These are phyloP conservation scores for Lumbricus terrestris DNA, from an alignment of 2,888 invertebrate species.

Conservation along the genomic window DNA sequence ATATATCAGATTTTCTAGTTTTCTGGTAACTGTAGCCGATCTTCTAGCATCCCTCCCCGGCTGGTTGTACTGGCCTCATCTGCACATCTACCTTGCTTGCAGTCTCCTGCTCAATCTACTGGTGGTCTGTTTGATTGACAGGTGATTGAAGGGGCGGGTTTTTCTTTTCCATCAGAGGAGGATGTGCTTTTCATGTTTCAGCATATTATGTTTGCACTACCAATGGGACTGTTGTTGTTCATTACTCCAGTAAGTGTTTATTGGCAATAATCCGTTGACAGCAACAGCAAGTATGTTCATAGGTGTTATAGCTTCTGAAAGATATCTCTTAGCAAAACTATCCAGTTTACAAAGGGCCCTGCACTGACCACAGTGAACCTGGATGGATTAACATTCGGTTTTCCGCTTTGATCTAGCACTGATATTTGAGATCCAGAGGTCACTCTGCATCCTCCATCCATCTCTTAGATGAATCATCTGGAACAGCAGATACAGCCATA, in stretches of 20 bases:
- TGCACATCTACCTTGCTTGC: neutral
- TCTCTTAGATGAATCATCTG: neutral
- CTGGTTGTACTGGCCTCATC: neutral
- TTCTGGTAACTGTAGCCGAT: neutral
- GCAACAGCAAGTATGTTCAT: neutral
- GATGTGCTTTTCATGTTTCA: neutral
- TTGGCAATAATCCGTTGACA: neutral
- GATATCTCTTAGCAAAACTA: neutral
- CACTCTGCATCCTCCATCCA: neutral
- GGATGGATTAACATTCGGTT: neutral
- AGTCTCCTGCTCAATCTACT: neutral
- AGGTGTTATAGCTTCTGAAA: neutral
- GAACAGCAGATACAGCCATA: neutral
- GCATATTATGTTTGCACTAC: neutral
- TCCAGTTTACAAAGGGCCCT: neutral
- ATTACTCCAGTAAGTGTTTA: neutral
- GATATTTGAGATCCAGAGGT: neutral
- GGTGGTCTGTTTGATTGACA: conserved; percentile 9
- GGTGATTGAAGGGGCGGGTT: conserved; percentile 3
- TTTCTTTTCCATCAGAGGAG: neutral
- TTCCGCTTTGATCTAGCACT: neutral
- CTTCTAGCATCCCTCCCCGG: neutral
- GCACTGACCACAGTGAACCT: neutral
- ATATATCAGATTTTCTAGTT: neutral
- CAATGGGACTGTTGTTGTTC: neutral